Base-by-base conservation (phyloP, 2,113 vertebrate genomes). In the Toxotes jaculatrix region DNA sequence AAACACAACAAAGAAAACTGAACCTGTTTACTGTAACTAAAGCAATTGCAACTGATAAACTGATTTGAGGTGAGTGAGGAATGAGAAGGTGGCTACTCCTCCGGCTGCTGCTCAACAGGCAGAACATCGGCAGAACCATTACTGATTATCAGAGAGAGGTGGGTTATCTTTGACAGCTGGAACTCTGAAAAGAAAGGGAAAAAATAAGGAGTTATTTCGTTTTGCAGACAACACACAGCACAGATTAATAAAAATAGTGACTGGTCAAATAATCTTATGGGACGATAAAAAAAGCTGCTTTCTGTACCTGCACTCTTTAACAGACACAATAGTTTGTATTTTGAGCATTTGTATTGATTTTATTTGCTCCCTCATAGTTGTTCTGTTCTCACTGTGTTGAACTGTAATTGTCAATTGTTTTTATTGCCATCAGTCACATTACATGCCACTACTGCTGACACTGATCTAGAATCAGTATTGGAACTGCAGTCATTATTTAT, bases 71-170 rank as follows among this genome's bases (percentile, higher is more conserved):
- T 42, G n/a, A 42, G 4, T 34, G 13, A 49, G 12, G 12, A n/a
- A 72, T 4, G 1, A 12, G 43, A n/a, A 14, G 8, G 34, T 5
- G 0, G 49, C 83, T 34, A 89, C 43, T 88, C 59, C 70, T 86
- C 79, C 0, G 23, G 4, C 21, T 4, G 76, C 47, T 47, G 56
- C 27, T 82, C 5, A 0, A 62, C 67, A n/a, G 63, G 34, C 27
- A 47, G 47, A 38, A 16, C 17, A 2, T 89, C 87, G 51, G 73
- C 80, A 21, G 79, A 72, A 1, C 21, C 7, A 0, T 92, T 82
- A 5, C 45, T 74, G 27, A 91, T 19, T 3, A 75, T 71, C 31
- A 93, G 80, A 55, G 69, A 75, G n/a, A 90, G 90, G 21, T 89
- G 92, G 65, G 79, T 91, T 4, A 87, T 70, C 19, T 53, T 60